A percentile compares a stretch with the other conserved stretches of the same genome.
These are phyloP conservation scores for Raphicerus campestris DNA, from an alignment of 2,113 vertebrate genomes.

Conservation along the genomic window DNA sequence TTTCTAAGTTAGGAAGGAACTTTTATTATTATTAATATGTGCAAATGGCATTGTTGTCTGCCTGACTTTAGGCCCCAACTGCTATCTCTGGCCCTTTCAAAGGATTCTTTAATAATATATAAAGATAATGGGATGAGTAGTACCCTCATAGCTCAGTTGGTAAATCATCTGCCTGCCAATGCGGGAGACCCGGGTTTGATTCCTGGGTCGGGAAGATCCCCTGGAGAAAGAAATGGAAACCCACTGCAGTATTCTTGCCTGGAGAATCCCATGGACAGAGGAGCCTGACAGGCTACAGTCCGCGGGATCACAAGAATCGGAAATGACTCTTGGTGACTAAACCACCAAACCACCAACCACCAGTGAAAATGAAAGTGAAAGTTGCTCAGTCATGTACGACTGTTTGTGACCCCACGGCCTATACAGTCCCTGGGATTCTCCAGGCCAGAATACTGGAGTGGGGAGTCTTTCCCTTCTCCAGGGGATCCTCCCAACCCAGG, in stretches of 20 bases:
- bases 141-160: background rate
- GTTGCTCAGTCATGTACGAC: fast-evolving
- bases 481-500: background rate
- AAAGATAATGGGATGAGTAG: background rate
- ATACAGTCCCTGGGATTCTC: background rate
- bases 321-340: too few relatives aligned
- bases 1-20: background rate
- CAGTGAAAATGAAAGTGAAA: background rate
- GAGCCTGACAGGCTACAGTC: too few relatives aligned
- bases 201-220: too few relatives aligned
- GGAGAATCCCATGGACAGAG: too few relatives aligned
- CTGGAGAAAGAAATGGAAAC: too few relatives aligned
- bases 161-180: background rate
- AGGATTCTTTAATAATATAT: background rate
- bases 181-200: fast-evolving
- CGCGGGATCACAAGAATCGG: fast-evolving
- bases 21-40: background rate
- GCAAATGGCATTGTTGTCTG: background rate
- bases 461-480: background rate
- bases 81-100: background rate
- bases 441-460: background rate
- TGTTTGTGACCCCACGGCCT: background rate
- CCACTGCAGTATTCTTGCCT: too few relatives aligned
- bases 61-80: background rate
- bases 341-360: too few relatives aligned